Percentiles rank a stretch among this genome's conserved stretches.
Evolutionary conservation across 1,140 invertebrate genomes (phyloP).

Genomic region (Aphidius ervi): DNA sequence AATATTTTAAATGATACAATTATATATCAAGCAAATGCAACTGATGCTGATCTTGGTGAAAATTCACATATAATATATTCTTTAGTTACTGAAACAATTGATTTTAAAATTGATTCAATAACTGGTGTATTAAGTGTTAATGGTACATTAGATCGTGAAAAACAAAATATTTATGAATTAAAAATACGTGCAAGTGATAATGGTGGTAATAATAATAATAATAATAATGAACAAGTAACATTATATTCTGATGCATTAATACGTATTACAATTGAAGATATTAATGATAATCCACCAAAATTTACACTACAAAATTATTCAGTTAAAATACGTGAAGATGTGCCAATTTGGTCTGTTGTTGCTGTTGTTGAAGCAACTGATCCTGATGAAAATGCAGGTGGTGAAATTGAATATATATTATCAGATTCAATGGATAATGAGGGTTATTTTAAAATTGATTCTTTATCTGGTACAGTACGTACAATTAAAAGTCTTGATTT

Average conservation of each 20-base stretch:
- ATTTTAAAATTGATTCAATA: constrained; percentile 77
- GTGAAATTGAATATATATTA: constrained; percentile 70
- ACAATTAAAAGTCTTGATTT: constrained; percentile 76
- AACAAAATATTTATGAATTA: constrained; percentile 77
- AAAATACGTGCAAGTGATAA: constrained; percentile 78
- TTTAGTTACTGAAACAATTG: constrained; percentile 72
- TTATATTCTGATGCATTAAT: constrained; percentile 75
- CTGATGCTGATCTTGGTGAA: constrained; percentile 77
- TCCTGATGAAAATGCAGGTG: constrained; percentile 78
- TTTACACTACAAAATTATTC: constrained; percentile 73
- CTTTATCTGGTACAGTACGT: constrained; percentile 76
- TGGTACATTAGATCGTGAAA: constrained; percentile 77
- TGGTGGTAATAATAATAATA: constrained; percentile 55
- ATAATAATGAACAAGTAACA: constrained; percentile 49
- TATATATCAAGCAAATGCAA: constrained; percentile 80
- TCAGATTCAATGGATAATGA: constrained; percentile 65
- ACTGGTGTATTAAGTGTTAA: constrained; percentile 76
- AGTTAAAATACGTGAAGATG: constrained; percentile 85
- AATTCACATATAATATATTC: constrained; percentile 78
- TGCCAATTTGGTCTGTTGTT: constrained; percentile 81
- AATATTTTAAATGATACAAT: constrained; percentile 79
- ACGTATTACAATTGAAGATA: constrained; percentile 77
- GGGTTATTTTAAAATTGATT: constrained; percentile 71
- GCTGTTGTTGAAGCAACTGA: constrained; percentile 82
- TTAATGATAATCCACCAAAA: constrained; percentile 86